These are phyloP conservation scores for Lithophane leautieri DNA, from an alignment of 2,888 invertebrate genomes.

Conservation along the genomic window DNA sequence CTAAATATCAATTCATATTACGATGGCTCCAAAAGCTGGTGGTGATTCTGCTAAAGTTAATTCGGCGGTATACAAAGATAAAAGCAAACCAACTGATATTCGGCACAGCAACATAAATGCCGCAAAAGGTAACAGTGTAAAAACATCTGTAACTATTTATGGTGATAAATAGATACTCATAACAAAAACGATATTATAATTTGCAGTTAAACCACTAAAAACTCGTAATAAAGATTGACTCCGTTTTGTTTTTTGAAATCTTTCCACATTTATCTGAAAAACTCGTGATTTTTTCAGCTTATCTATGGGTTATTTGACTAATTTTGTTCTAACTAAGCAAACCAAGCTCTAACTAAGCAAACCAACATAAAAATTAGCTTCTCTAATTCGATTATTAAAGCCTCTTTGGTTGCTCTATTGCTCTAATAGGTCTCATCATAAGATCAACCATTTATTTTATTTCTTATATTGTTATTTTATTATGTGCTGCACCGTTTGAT, in stretches of 20 bases:
- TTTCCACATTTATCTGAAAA: neutral
- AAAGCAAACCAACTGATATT: slow-evolving; percentile 98
- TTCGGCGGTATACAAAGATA: slow-evolving; percentile 94
- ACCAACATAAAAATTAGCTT: too few relatives aligned
- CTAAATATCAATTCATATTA: slow-evolving; percentile 37
- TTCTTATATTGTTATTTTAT: too few relatives aligned
- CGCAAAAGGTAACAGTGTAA: slow-evolving; percentile 99
- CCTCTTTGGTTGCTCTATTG: neutral
- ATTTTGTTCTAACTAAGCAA: neutral
- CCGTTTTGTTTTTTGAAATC: neutral
- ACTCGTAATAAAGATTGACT: neutral
- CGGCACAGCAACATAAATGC: slow-evolving; percentile 98
- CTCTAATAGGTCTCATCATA: neutral
- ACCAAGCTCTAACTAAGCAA: too few relatives aligned
- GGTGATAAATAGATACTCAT: slow-evolving; percentile 26
- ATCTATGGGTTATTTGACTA: slow-evolving; percentile 19
- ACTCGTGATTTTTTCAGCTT: slow-evolving; percentile 33
- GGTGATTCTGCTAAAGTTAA: slow-evolving; percentile 87
- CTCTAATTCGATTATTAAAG: too few relatives aligned
- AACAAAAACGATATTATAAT: slow-evolving; percentile 2
- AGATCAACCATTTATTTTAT: too few relatives aligned
- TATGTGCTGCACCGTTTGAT: too few relatives aligned
- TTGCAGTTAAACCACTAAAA: neutral
- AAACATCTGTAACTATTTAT: slow-evolving; percentile 72
- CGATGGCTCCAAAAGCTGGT: slow-evolving; percentile 88